Conservation (phyloP, 2,888 invertebrate genomes). For the Torymus texanus region DNA sequence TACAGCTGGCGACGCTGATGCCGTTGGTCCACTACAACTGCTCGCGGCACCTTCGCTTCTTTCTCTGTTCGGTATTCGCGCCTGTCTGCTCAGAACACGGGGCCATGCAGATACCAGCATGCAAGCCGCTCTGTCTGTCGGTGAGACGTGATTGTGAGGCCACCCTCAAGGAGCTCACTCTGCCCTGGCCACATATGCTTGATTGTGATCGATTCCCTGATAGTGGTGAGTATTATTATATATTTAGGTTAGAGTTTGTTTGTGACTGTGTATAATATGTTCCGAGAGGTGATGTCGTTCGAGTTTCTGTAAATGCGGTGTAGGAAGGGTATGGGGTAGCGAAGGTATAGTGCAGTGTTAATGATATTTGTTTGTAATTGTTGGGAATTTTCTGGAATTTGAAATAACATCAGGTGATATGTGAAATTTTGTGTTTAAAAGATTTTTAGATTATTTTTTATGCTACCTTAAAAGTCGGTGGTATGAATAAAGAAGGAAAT, state of each 20-base stretch:
- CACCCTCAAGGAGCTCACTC: conserved; percentile 80
- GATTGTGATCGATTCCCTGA: conserved; percentile 89
- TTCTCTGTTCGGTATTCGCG: conserved; percentile 92
- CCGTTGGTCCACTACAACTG: conserved; percentile 87
- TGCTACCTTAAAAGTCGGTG: too few relatives aligned
- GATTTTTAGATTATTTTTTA: too few relatives aligned
- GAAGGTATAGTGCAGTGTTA: too few relatives aligned
- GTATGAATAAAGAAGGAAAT: too few relatives aligned
- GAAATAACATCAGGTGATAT: too few relatives aligned
- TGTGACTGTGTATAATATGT: background rate
- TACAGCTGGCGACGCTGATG: conserved; percentile 84
- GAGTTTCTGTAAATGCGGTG: too few relatives aligned
- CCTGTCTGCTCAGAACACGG: conserved; percentile 94
- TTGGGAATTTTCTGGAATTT: too few relatives aligned
- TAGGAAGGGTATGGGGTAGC: too few relatives aligned
- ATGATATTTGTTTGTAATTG: too few relatives aligned
- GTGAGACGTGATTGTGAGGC: conserved; percentile 84
- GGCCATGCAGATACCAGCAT: conserved; percentile 89
- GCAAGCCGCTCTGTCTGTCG: conserved; percentile 89
- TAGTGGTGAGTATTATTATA: conserved; percentile 73
- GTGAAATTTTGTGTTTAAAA: too few relatives aligned
- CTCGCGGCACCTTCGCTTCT: conserved; percentile 87
- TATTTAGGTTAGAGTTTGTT: background rate
- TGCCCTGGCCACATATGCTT: conserved; percentile 84
- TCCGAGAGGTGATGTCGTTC: background rate